Evolutionary conservation across 1,140 invertebrate species (phyloP), one percentile per base, ranked within the genome.

Genomic region (Maconellicoccus hirsutus): DNA sequence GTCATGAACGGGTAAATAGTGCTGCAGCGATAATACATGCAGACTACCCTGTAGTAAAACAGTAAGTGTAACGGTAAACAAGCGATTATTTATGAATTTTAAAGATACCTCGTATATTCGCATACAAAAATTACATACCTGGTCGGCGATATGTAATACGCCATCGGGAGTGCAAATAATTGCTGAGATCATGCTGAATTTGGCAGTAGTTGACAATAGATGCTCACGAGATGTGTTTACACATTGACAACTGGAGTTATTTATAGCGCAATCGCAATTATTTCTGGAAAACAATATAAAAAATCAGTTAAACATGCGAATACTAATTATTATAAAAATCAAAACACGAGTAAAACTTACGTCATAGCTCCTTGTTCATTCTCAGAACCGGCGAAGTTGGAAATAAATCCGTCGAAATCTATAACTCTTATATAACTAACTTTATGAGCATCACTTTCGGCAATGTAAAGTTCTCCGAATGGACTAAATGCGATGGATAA

Each of bases 91-190:
- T n/a, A n/a, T n/a, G n/a, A n/a, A n/a, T n/a, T n/a, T n/a, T n/a
- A n/a, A n/a, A n/a, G n/a, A n/a, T n/a, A n/a, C n/a, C n/a, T n/a
- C n/a, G n/a, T n/a, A n/a, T n/a, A n/a, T n/a, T n/a, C n/a, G n/a
- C n/a, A n/a, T n/a, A n/a, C n/a, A n/a, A n/a, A 33, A 26, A 29
- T 4, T 7, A 73, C 71, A 22, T 85, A 78, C 89, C 93, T 96
- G 94, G 81, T 98, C 96, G 19, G 94, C 92, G 26, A 98, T 88
- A 80, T 97, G 93, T 2, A 98, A 81, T 27, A 95, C 89, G 0
- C 94, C 93, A 79, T 97, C 94, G 39, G 94, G 94, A 14, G 94
- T 92, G 1, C 97, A 92, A 1, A 93, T 89, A 7, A 98, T 84
- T 1, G 94, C 93, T 6, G 93, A 95, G 78, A 96, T 92, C 0